A percentile compares a stretch with the other conserved stretches of the same genome.
phyloP scores from a whole-genome alignment of 2,113 vertebrate genomes.

The Pachypanchax playfairii region DNA sequence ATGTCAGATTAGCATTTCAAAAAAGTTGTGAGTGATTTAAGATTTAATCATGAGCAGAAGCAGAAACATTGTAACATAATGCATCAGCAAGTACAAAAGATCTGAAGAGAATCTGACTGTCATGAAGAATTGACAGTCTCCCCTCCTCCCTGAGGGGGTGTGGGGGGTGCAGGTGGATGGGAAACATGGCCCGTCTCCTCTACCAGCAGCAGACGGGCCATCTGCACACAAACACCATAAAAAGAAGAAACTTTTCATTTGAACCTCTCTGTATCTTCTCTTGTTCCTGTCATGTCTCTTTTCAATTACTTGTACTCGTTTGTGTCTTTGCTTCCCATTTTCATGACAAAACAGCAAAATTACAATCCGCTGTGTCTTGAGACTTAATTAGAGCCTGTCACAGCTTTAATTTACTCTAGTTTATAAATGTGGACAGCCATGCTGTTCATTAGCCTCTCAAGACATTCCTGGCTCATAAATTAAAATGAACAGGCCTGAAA shows the following conservation, averaged over 20 bases:
- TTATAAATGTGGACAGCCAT: constrained; percentile 41
- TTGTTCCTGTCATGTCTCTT: constrained; percentile 19
- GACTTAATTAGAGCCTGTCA: constrained; percentile 54
- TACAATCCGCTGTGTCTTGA: constrained; percentile 39
- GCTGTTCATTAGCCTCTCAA: constrained; percentile 46
- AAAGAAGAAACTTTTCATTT: constrained; percentile 42
- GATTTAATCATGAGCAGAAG: not conserved
- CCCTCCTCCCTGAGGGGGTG: too few relatives aligned
- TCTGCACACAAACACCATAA: constrained; percentile 49
- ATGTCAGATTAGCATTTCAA: too few relatives aligned
- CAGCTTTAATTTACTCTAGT: constrained; percentile 36
- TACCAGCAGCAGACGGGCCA: constrained; percentile 37
- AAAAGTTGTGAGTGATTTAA: not conserved
- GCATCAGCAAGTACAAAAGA: constrained; percentile 19
- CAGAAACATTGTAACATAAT: not conserved
- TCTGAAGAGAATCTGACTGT: constrained; percentile 15
- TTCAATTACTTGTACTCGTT: constrained; percentile 15
- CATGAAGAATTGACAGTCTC: too few relatives aligned
- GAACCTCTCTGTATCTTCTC: constrained; percentile 27
- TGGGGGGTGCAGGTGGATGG: constrained; percentile 15
- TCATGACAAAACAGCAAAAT: constrained; percentile 37
- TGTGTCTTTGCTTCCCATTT: constrained; percentile 21
- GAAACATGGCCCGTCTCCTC: constrained; percentile 40
- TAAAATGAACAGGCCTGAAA: constrained; percentile 37
- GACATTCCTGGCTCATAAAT: constrained; percentile 26